Base-by-base conservation (phyloP, 2,797 vertebrate genomes). In the Sebastes cheni region DNA sequence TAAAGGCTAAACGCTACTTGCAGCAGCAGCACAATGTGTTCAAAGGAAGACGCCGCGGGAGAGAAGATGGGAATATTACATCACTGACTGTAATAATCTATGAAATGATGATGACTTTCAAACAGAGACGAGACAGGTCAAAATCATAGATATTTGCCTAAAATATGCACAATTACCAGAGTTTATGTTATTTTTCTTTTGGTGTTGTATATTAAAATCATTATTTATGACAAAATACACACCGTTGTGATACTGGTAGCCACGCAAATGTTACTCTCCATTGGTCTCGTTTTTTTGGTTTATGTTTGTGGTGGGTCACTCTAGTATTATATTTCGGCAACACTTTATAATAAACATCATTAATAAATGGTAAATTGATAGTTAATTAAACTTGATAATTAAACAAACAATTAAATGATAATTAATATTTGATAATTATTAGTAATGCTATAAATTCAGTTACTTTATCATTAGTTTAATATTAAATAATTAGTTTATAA, bases 1-100 rank as follows among this genome's bases (percentile, higher is more conserved):
- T 90, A 90, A 70, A 86, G 56, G 64, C 70, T 84, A 70, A 81
- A 67, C 46, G 82, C 69, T 2, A 59, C 32, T 75, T 66, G 54
- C 56, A 42, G n/a, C 72, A 72, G 50, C 52, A 54, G 27, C 73
- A 72, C 46, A 67, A 67, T 68, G 29, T 34, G 70, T 86, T 81
- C 79, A 87, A 84, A 91, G 81, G 54, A 82, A 74, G 8, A 69
- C 34, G 12, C 34, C 39, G 36, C 27, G 2, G 62, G 75, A 82
- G 69, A 69, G 50, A 72, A 68, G 22, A 32, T 69, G 16, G 30
- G 27, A 82, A 67, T 46, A 86, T 82, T 70, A 79, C 66, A 75
- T 76, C 34, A 85, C 10, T 73, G 61, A 80, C 58, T 68, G 39
- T 72, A 60, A 68, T 54, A 56, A 22, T 39, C 9, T 54, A 22